Evolutionary conservation across 2,888 invertebrate genomes (phyloP).

Genomic region (Athalia rosae): DNA sequence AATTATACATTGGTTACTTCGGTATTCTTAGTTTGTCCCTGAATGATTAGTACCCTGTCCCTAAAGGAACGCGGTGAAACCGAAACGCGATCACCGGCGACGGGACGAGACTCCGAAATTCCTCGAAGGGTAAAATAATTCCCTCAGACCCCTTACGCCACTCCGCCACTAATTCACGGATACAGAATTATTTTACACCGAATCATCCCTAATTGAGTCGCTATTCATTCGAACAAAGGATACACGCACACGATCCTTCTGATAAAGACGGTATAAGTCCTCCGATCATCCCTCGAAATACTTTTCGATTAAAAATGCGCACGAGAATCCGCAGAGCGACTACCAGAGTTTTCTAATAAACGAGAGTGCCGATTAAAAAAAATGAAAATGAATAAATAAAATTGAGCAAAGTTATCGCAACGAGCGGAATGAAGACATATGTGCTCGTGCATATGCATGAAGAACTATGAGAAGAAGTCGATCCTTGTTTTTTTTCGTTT

Average conservation of each 20-base stretch:
- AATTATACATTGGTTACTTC: conserved; percentile 39
- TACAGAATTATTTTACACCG: conserved; percentile 11
- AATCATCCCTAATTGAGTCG: conserved; percentile 38
- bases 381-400: too few relatives aligned
- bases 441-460: background rate
- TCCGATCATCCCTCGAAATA: background rate
- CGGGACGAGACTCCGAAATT: too few relatives aligned
- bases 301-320: too few relatives aligned
- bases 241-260: background rate
- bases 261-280: background rate
- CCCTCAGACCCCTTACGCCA: background rate
- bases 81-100: conserved; percentile 11
- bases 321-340: too few relatives aligned
- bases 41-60: conserved; percentile 26
- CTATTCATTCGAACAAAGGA: background rate
- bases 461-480: background rate
- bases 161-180: background rate
- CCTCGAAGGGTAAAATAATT: background rate
- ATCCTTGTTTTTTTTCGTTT: background rate
- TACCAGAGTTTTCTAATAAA: too few relatives aligned
- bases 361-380: too few relatives aligned
- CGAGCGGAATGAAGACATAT: background rate
- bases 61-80: background rate
- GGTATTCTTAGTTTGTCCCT: conserved; percentile 42
- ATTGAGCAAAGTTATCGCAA: too few relatives aligned